phyloP scores from a whole-genome alignment of 1,140 invertebrate genomes.

The Epicauta chinensis region DNA sequence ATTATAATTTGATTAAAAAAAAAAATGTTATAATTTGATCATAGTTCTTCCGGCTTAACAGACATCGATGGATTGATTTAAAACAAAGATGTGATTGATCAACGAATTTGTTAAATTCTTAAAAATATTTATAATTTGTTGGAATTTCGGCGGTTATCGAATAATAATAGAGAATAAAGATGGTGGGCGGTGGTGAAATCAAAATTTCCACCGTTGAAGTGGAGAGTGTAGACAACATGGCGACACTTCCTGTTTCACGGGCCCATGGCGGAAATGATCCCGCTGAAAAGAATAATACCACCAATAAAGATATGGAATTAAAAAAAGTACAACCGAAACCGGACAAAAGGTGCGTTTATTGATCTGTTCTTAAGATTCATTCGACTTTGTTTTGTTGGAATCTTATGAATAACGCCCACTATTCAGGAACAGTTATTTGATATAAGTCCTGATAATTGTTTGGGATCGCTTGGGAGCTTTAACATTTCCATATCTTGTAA shows the following conservation, averaged over 20 bases:
- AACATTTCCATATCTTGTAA: too few species aligned
- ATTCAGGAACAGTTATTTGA: too few species aligned
- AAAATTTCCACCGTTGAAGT: constrained; percentile 80
- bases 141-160: not conserved
- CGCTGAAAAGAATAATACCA: constrained; percentile 59
- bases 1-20: too few species aligned
- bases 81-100: constrained; percentile 11
- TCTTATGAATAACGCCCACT: too few species aligned
- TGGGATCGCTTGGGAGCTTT: too few species aligned
- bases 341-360: constrained; percentile 60
- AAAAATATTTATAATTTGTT: constrained; percentile 12
- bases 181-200: constrained; percentile 68
- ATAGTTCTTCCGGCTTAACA: not conserved
- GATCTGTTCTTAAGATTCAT: too few species aligned
- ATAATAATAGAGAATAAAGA: constrained; percentile 26
- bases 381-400: too few species aligned
- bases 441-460: too few species aligned
- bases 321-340: constrained; percentile 76
- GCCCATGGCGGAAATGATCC: constrained; percentile 28
- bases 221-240: constrained; percentile 76
- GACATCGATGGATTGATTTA: constrained; percentile 3
- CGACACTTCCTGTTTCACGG: constrained; percentile 66
- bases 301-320: constrained; percentile 81
- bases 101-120: constrained; percentile 14
- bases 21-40: constrained; percentile 6